Evolutionary conservation across 92 coral and sea anemone species (phyloP).

Genomic region (Blastomussa wellsi): DNA sequence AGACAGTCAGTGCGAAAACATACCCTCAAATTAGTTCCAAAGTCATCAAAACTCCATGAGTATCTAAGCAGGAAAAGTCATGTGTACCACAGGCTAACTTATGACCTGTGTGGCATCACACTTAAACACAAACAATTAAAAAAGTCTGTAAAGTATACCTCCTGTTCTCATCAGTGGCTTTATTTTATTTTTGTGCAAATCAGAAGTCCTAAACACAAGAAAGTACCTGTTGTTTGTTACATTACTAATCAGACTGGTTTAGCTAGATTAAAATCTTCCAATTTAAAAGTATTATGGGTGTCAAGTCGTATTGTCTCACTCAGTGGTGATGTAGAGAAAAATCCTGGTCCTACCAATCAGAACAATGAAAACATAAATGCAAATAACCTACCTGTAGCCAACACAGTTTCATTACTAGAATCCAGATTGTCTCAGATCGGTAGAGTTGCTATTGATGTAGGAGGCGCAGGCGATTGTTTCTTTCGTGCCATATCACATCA

Average conservation of each 20-base stretch:
- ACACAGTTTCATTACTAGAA: slow-evolving; percentile 41
- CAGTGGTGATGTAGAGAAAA: slow-evolving; percentile 44
- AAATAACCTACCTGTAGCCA: slow-evolving; percentile 11
- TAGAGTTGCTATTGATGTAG: slow-evolving; percentile 39
- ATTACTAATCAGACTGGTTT: slow-evolving; percentile 31
- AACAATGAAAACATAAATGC: slow-evolving; percentile 36
- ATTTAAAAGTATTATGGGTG: slow-evolving; percentile 29
- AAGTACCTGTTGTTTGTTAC: slow-evolving; percentile 15
- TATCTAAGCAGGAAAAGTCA: slow-evolving; percentile 36
- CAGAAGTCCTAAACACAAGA: slow-evolving; percentile 32
- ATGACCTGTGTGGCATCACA: neutral
- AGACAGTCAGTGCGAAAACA: too few species aligned
- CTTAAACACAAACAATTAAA: neutral
- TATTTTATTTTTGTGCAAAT: slow-evolving; percentile 24
- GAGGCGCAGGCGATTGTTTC: slow-evolving; percentile 50
- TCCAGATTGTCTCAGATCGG: slow-evolving; percentile 30
- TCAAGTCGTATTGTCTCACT: slow-evolving; percentile 8
- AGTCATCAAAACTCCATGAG: slow-evolving; percentile 35
- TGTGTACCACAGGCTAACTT: slow-evolving; percentile 31
- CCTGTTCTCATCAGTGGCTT: slow-evolving; percentile 12
- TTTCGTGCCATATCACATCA: slow-evolving; percentile 45
- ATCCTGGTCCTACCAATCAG: too few species aligned
- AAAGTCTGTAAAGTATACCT: neutral
- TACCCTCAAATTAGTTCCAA: slow-evolving; percentile 38
- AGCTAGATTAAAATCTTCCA: slow-evolving; percentile 23